A percentile compares a stretch with the other conserved stretches of the same genome.
These are phyloP conservation scores for Sylvia borin DNA, from an alignment of 2,797 vertebrate species.

Conservation along the genomic window DNA sequence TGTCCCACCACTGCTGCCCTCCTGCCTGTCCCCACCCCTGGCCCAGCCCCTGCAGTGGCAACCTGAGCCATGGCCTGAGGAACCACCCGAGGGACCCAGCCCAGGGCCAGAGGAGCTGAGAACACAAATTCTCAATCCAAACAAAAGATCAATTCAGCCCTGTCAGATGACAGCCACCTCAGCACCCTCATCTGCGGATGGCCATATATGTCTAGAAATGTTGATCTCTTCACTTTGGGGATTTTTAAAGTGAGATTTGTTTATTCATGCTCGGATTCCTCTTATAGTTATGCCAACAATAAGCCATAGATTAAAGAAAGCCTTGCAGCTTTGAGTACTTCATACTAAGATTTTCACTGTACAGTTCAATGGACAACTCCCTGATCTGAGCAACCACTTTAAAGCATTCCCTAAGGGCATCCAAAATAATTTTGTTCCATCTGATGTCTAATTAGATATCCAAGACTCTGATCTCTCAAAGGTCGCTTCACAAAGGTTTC, in stretches of 20 bases:
- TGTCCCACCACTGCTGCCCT: background rate
- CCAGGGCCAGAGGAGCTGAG: background rate
- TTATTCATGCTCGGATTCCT: conserved; percentile 46
- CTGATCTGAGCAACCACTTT: conserved; percentile 63
- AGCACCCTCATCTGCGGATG: background rate
- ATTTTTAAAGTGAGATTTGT: conserved; percentile 42
- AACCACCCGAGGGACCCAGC: background rate
- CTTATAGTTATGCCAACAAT: conserved; percentile 53
- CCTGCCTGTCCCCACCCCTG: background rate
- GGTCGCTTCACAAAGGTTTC: conserved; percentile 43
- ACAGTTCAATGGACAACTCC: conserved; percentile 61
- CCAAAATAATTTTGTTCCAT: conserved; percentile 57
- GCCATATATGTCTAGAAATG: conserved; percentile 8
- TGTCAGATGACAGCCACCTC: background rate
- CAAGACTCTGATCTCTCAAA: conserved; percentile 47
- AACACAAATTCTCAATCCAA: background rate
- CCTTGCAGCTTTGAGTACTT: conserved; percentile 21
- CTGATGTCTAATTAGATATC: conserved; percentile 46
- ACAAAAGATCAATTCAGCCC: background rate
- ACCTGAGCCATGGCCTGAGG: background rate
- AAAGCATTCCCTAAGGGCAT: conserved; percentile 55
- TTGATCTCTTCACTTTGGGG: conserved; percentile 14
- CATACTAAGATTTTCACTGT: background rate
- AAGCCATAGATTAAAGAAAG: conserved; percentile 57
- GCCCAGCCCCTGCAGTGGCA: background rate